Conservation (phyloP, 2,888 invertebrate genomes). For the Cosmia trapezina region DNA sequence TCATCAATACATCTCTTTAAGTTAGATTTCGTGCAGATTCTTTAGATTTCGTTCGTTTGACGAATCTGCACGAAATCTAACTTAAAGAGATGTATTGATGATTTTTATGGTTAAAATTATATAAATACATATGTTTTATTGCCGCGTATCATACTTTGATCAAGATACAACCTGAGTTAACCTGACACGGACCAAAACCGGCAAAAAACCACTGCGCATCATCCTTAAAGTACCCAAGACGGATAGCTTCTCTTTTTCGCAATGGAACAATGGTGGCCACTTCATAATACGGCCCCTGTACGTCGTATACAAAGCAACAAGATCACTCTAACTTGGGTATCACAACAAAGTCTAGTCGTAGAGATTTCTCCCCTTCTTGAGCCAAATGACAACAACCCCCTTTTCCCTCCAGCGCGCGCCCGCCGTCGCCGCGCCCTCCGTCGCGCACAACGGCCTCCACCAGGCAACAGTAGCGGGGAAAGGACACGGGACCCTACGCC, state of each 20-base stretch:
- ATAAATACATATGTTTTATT: no score
- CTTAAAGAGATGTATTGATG: no score
- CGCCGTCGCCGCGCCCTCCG: constrained; percentile 81
- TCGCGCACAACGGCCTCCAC: constrained; percentile 76
- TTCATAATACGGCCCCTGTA: not conserved
- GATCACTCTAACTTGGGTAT: constrained; percentile 16
- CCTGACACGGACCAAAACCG: no score
- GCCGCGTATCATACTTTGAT: no score
- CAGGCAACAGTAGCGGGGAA: constrained; percentile 68
- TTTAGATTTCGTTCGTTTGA: no score
- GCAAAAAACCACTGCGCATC: no score
- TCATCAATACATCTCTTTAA: no score
- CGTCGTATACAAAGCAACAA: not conserved
- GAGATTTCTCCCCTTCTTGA: not conserved
- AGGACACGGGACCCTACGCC: constrained; percentile 83
- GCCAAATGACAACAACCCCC: not conserved
- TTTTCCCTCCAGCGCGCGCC: constrained; percentile 72
- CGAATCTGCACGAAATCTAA: no score
- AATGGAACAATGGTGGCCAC: not conserved
- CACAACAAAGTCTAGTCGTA: constrained; percentile 9
- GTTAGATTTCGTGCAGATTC: no score
- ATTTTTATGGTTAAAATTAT: no score
- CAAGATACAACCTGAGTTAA: no score
- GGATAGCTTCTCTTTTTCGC: not conserved
- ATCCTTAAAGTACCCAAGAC: not conserved